Conservation (phyloP, 2,113 vertebrate species). For the Stegostoma tigrinum region DNA sequence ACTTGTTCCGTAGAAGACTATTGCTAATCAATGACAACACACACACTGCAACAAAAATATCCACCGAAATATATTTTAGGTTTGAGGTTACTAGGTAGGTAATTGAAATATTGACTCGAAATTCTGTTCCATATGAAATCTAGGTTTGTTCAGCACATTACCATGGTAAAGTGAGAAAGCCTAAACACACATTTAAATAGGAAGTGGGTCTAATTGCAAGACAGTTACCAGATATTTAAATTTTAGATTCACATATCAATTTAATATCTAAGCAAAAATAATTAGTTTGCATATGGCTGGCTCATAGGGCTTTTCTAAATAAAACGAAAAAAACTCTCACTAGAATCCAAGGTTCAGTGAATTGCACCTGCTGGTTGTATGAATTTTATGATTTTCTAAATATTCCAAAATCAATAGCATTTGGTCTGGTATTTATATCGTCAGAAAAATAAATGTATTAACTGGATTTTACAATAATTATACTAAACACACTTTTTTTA, state of each 20-base stretch:
- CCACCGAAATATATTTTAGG: not conserved
- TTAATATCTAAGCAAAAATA: not conserved
- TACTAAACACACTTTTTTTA: too few relatives aligned
- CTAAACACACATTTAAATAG: not conserved
- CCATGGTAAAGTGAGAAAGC: not conserved
- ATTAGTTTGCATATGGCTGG: not conserved
- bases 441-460: not conserved
- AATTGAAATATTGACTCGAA: conserved; percentile 6
- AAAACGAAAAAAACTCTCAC: not conserved
- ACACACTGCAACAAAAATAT: not conserved
- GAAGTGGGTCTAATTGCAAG: not conserved
- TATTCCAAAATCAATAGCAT: not conserved
- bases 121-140: not conserved
- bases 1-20: not conserved
- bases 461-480: not conserved
- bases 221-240: not conserved
- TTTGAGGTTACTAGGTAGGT: not conserved
- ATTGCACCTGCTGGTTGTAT: not conserved
- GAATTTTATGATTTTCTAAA: not conserved
- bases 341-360: not conserved
- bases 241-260: not conserved
- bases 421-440: not conserved
- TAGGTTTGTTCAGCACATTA: not conserved
- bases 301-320: not conserved
- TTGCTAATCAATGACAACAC: not conserved